These are phyloP conservation scores for Alligator sinensis DNA, from an alignment of 2,113 vertebrate genomes.

Conservation along the genomic window DNA sequence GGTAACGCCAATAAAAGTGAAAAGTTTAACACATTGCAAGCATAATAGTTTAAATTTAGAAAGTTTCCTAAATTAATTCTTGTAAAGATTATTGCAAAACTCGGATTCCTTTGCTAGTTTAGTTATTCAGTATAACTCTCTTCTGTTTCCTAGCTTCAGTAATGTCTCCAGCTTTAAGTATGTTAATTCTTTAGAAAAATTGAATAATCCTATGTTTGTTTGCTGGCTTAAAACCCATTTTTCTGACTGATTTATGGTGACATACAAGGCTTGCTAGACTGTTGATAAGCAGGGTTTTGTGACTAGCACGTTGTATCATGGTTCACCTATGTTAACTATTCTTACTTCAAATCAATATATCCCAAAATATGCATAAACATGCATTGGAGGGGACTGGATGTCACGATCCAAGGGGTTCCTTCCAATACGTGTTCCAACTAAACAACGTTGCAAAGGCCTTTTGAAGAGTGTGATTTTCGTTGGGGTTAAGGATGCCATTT, in stretches of 20 bases:
- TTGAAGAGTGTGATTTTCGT: background rate
- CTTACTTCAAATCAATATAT: no score
- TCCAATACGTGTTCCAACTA: background rate
- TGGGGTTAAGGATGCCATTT: background rate
- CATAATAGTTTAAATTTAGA: background rate
- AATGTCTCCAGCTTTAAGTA: background rate
- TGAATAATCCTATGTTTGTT: background rate
- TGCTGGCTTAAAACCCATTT: no score
- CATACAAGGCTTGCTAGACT: no score
- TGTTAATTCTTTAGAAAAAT: background rate
- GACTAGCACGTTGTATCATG: no score
- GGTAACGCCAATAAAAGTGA: background rate
- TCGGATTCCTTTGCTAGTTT: background rate
- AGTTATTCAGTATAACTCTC: background rate
- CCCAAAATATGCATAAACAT: no score
- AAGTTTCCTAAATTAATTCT: background rate
- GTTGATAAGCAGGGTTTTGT: no score
- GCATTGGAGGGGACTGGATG: no score
- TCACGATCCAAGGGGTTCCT: no score
- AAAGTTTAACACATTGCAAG: background rate
- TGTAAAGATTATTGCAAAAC: background rate
- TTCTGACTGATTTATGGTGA: no score
- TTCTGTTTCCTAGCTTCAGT: background rate
- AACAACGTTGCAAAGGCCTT: background rate
- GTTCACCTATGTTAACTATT: no score